phyloP scores from a whole-genome alignment of 2,888 invertebrate genomes.

The Candidula unifasciata region DNA sequence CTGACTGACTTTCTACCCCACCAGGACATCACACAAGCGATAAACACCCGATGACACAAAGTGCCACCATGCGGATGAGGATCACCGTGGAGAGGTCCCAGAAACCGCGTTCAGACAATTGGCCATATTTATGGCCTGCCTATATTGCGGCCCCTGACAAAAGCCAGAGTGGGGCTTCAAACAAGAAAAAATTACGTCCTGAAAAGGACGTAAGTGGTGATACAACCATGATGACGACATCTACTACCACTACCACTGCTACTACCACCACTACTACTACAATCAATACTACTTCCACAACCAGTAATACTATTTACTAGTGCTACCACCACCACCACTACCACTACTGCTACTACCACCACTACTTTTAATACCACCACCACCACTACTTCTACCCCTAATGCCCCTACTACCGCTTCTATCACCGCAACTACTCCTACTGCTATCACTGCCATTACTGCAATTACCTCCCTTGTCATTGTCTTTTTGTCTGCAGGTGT shows the following conservation, averaged over 20 bases:
- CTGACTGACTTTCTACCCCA: not conserved
- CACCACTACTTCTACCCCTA: conserved; percentile 96
- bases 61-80: too few species aligned
- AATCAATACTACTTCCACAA: not conserved
- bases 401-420: not conserved
- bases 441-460: not conserved
- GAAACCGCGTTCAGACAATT: too few species aligned
- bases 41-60: too few species aligned
- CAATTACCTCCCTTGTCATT: not conserved
- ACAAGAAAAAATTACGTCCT: too few species aligned
- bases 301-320: not conserved
- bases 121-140: too few species aligned
- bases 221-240: not conserved
- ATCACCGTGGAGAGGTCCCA: too few species aligned
- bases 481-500: not conserved
- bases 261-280: not conserved
- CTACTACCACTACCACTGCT: not conserved
- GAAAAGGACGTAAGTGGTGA: too few species aligned
- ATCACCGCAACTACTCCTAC: not conserved
- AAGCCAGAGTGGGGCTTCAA: too few species aligned
- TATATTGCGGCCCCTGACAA: too few species aligned
- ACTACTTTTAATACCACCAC: conserved; percentile 92
- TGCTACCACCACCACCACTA: not conserved
- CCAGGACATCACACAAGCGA: too few species aligned
- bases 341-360: conserved; percentile 80